These are phyloP conservation scores for Elachura formosa DNA, from an alignment of 2,113 vertebrate genomes.

Conservation along the genomic window DNA sequence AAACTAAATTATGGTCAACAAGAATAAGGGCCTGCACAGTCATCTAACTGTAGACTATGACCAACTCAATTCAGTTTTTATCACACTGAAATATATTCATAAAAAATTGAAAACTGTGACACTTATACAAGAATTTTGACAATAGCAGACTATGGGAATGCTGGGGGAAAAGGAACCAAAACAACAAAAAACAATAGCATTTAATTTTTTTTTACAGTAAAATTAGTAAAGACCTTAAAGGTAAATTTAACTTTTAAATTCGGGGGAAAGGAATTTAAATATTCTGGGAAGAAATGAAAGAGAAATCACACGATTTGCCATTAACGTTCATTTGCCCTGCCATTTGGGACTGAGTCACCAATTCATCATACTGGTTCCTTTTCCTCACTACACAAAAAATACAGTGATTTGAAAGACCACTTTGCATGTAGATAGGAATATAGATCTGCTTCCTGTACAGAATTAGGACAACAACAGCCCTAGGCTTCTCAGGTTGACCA, in stretches of 20 bases:
- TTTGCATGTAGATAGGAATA: slow-evolving; percentile 17
- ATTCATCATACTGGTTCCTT: neutral
- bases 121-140: neutral
- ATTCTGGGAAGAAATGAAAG: neutral
- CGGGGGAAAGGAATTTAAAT: neutral
- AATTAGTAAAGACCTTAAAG: neutral
- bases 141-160: neutral
- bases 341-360: neutral
- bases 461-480: slow-evolving; percentile 52
- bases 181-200: neutral
- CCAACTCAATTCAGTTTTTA: neutral
- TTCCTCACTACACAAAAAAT: neutral
- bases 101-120: neutral
- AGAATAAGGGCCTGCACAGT: neutral
- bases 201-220: neutral
- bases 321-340: neutral
- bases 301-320: neutral
- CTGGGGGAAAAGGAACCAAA: rapidly evolving
- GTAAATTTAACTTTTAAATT: neutral
- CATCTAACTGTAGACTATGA: neutral
- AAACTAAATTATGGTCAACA: neutral
- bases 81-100: neutral
- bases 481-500: slow-evolving; percentile 53
- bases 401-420: neutral
- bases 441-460: neutral